Percentiles rank a stretch among this genome's conserved stretches.
These are phyloP conservation scores for Choristoneura rosaceana DNA, from an alignment of 2,888 invertebrate genomes.

Conservation along the genomic window DNA sequence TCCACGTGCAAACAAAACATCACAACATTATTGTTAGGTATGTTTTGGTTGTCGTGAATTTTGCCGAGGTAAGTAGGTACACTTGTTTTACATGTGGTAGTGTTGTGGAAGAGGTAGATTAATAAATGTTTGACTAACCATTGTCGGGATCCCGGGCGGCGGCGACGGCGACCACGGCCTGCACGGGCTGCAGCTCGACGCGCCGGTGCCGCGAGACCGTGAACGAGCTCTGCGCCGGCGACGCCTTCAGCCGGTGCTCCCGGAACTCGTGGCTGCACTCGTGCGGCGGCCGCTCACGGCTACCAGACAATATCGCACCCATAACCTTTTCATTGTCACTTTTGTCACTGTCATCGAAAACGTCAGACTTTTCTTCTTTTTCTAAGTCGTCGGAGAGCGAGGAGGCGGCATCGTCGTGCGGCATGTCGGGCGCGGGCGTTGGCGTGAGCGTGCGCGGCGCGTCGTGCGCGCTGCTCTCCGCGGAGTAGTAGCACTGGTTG, in stretches of 20 bases:
- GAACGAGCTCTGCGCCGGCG: slow-evolving; percentile 81
- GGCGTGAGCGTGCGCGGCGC: slow-evolving; percentile 67
- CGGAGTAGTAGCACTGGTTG: slow-evolving; percentile 87
- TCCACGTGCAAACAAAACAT: background rate
- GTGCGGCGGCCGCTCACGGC: slow-evolving; percentile 62
- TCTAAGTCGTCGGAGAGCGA: slow-evolving; percentile 65
- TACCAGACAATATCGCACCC: slow-evolving; percentile 72
- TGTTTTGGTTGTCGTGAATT: background rate
- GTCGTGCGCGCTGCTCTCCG: slow-evolving; percentile 83
- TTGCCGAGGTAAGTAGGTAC: background rate
- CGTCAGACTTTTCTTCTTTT: slow-evolving; percentile 76
- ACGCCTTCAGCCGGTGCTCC: slow-evolving; percentile 77
- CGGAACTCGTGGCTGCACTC: slow-evolving; percentile 78
- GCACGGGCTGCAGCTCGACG: slow-evolving; percentile 80
- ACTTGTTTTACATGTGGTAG: background rate
- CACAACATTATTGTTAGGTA: background rate
- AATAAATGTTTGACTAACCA: slow-evolving; percentile 56
- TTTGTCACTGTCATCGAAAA: slow-evolving; percentile 74
- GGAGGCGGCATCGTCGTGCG: slow-evolving; percentile 71
- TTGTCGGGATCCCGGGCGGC: slow-evolving; percentile 51
- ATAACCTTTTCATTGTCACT: slow-evolving; percentile 77
- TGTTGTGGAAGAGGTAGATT: background rate
- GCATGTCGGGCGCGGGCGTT: slow-evolving; percentile 62
- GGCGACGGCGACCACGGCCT: slow-evolving; percentile 16
- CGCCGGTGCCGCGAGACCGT: slow-evolving; percentile 86